Percentiles rank a stretch among this genome's conserved stretches.
phyloP scores from a whole-genome alignment of 2,113 vertebrate genomes.

The Solea solea region DNA sequence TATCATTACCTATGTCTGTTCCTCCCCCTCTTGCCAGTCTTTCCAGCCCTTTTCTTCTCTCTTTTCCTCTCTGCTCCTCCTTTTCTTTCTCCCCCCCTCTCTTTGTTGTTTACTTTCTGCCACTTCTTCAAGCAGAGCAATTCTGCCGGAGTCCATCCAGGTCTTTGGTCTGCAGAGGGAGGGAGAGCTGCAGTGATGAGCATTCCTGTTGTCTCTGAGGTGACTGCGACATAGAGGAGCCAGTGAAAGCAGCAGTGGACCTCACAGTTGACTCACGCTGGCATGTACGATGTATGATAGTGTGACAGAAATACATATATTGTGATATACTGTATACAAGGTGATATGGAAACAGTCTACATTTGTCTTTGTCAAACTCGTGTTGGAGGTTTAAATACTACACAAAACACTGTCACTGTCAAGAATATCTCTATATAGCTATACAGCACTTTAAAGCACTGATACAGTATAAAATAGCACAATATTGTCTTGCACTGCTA shows the following conservation, averaged over 20 bases:
- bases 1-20: neutral
- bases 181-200: slow-evolving; percentile 35
- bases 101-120: slow-evolving; percentile 11
- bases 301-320: neutral
- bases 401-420: too few species aligned
- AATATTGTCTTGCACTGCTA: too few species aligned
- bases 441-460: too few species aligned
- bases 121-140: slow-evolving; percentile 13
- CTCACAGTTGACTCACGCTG: slow-evolving; percentile 55
- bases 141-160: slow-evolving; percentile 20
- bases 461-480: too few species aligned
- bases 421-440: too few species aligned
- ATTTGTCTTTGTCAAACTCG: too few species aligned
- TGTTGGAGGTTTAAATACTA: too few species aligned
- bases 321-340: too few species aligned
- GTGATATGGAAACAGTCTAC: too few species aligned
- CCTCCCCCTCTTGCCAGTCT: neutral
- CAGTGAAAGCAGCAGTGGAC: slow-evolving; percentile 62
- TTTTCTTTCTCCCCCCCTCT: neutral
- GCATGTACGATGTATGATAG: slow-evolving; percentile 59
- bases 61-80: neutral
- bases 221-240: slow-evolving; percentile 72
- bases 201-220: slow-evolving; percentile 78
- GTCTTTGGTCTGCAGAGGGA: neutral
- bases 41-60: neutral